phyloP scores from a whole-genome alignment of 1,140 invertebrate species.

The Wasmannia auropunctata region DNA sequence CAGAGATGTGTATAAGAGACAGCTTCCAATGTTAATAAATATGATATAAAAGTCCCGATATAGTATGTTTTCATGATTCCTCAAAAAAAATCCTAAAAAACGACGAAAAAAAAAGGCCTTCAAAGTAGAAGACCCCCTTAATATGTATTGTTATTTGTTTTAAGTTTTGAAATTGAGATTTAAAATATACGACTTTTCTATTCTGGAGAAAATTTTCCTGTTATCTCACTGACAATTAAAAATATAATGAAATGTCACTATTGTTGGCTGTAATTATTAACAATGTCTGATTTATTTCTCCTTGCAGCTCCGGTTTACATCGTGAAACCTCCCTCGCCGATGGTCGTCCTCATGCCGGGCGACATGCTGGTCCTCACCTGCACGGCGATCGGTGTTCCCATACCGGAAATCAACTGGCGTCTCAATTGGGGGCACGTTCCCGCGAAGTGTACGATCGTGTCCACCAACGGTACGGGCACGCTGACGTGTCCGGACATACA shows the following conservation, averaged over 20 bases:
- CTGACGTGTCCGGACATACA: conserved; percentile 93
- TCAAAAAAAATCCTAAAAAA: no score
- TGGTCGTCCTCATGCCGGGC: conserved; percentile 89
- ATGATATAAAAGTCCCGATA: no score
- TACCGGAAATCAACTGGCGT: conserved; percentile 97
- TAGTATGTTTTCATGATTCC: no score
- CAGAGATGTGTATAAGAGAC: no score
- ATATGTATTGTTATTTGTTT: no score
- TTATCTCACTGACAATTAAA: neutral
- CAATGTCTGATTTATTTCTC: conserved; percentile 58
- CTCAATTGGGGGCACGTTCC: conserved; percentile 99
- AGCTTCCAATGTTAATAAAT: no score
- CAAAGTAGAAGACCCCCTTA: no score
- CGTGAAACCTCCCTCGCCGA: conserved; percentile 88
- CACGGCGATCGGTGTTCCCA: conserved; percentile 94
- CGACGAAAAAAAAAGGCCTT: no score
- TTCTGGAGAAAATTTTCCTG: neutral
- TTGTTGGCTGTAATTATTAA: conserved; percentile 23
- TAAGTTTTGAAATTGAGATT: no score
- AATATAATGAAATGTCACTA: neutral
- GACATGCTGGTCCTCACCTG: conserved; percentile 93
- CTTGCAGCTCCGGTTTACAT: conserved; percentile 87
- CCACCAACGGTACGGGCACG: conserved; percentile 92
- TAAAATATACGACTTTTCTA: no score
- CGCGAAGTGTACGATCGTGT: conserved; percentile 91